phyloP scores from a whole-genome alignment of 2,113 vertebrate genomes.

The Pelecanus crispus region DNA sequence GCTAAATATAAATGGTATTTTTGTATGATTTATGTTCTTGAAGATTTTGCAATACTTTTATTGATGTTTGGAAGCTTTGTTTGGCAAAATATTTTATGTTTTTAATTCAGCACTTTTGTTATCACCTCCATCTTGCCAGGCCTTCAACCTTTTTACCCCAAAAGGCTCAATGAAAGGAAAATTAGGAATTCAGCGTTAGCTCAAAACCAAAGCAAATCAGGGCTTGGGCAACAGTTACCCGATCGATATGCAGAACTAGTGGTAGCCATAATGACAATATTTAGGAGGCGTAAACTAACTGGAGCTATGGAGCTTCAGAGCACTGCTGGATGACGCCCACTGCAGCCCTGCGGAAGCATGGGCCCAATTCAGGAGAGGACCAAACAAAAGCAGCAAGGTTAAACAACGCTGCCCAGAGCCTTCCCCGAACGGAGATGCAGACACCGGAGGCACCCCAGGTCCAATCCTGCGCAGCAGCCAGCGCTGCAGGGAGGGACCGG shows the following conservation, averaged over 20 bases:
- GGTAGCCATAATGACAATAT: background rate
- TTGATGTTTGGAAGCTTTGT: background rate
- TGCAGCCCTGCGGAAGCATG: background rate
- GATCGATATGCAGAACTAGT: background rate
- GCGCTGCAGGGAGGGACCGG: background rate
- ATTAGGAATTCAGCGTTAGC: background rate
- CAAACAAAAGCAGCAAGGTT: background rate
- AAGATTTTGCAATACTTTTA: background rate
- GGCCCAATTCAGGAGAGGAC: background rate
- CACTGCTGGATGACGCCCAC: background rate
- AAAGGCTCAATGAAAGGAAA: background rate
- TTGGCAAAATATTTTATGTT: background rate
- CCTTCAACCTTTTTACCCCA: background rate
- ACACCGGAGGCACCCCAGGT: background rate
- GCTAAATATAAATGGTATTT: background rate
- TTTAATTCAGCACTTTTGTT: background rate
- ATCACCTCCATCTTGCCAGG: background rate
- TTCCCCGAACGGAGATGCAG: rapidly evolving
- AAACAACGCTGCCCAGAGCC: background rate
- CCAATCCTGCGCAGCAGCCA: background rate
- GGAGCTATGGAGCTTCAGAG: background rate
- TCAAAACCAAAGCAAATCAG: background rate
- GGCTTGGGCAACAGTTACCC: background rate
- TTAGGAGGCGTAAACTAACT: background rate
- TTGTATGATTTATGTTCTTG: background rate